Base-by-base conservation (phyloP, 1,140 invertebrate species). In the Popillia japonica region DNA sequence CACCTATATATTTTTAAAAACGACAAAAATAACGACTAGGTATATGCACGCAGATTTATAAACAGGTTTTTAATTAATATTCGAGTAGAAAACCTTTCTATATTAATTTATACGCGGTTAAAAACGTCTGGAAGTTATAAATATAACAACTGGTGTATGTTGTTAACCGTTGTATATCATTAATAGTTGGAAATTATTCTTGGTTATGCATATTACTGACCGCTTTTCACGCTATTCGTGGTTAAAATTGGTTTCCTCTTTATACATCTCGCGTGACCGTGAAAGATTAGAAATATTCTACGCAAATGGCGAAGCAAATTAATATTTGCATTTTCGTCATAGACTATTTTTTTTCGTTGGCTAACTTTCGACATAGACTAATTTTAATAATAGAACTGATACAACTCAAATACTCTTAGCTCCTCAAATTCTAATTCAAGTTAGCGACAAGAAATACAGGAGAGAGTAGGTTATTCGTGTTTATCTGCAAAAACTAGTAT, bases 1-100 rank as follows among this genome's bases (percentile, higher is more conserved):
- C n/a, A n/a, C n/a, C 11, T 48, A n/a, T 48, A 48, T 64, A 64
- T 64, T 64, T 64, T 64, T 64, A 64, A 22, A 61, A 14, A 64
- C n/a, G 22, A 64, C 17, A 23, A 64, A 64, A 64, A 64, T 64
- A 64, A 64, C 61, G 17, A 11, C 22, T n/a, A n/a, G n/a, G n/a
- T 64, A 64, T 22, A 64, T 22, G 22, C 61, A 64, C 61, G 61
- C 61, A 64, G 17, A 64, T 64, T 17, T 64, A 27, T 27, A 64
- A 11, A n/a, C 11, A 20, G 61, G 22, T 22, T 64, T 64, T 64
- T 64, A 64, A 64, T 64, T 64, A 64, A 17, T 64, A 64, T 64
- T 64, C 17, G 22, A 20, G 61, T 9, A 20, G 22, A 64, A 64
- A 64, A 11, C 17, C 17, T n/a, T 17, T 64, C 61, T 27, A 64